These are phyloP conservation scores for Manis crassicaudata DNA, from an alignment of 2,797 vertebrate genomes.

Conservation along the genomic window DNA sequence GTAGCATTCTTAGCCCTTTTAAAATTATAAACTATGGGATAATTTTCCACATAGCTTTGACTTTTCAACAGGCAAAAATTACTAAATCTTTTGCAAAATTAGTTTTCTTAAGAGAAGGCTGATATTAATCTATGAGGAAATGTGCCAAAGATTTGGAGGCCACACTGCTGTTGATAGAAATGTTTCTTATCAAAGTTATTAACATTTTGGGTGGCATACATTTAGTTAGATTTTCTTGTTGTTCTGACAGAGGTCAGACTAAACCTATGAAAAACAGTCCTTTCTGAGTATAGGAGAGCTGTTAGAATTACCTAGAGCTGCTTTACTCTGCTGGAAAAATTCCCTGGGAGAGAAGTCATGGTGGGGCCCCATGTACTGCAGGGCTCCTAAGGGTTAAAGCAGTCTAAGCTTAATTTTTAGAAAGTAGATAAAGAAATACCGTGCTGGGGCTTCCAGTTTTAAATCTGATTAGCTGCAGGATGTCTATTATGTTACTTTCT, in stretches of 20 bases:
- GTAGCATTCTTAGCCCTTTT: neutral
- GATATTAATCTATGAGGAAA: constrained; percentile 2
- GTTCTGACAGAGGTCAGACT: neutral
- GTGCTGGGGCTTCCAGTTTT: neutral
- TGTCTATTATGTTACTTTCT: constrained; percentile 21
- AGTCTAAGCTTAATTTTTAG: constrained; percentile 36
- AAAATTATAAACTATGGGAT: neutral
- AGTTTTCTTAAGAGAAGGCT: neutral
- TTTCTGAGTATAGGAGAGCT: neutral
- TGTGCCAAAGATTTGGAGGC: neutral
- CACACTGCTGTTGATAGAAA: neutral
- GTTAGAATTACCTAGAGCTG: neutral
- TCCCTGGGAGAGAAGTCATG: neutral
- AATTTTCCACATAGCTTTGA: constrained; percentile 35
- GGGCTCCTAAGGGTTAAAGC: constrained; percentile 25
- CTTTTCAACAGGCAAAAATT: neutral
- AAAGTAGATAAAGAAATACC: constrained; percentile 14
- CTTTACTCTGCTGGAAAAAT: neutral
- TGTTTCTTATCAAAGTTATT: constrained; percentile 37
- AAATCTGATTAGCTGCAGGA: constrained; percentile 50
- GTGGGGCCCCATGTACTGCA: neutral
- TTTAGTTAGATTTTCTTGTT: constrained; percentile 1
- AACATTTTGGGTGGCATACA: neutral
- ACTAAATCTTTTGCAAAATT: neutral
- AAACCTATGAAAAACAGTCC: neutral